A percentile compares a stretch with the other conserved stretches of the same genome.
These are phyloP conservation scores for Hydrochoerus hydrochaeris DNA, from an alignment of 2,113 vertebrate genomes.

Conservation along the genomic window DNA sequence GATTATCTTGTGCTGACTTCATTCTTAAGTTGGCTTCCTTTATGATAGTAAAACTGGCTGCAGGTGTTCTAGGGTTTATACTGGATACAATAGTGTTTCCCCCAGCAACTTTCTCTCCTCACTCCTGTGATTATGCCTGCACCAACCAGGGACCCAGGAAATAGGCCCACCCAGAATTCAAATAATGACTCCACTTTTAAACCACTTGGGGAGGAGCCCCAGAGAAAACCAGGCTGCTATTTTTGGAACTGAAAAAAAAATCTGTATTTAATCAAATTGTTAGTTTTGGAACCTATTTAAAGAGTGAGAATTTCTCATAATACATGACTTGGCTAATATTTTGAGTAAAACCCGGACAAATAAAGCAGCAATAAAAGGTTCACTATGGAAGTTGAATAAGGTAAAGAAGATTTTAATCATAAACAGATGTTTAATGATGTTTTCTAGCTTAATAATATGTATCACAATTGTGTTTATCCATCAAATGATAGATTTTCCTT, in stretches of 20 bases:
- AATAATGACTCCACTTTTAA: not conserved
- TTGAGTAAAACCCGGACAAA: slow-evolving; percentile 26
- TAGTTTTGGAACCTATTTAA: slow-evolving; percentile 40
- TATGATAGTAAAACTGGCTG: not conserved
- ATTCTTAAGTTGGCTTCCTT: not conserved
- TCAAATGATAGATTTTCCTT: not conserved
- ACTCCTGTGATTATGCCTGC: not conserved
- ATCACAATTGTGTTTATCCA: not conserved
- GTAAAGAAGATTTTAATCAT: not conserved
- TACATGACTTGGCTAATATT: slow-evolving; percentile 2
- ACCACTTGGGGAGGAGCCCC: not conserved
- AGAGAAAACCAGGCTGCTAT: not conserved
- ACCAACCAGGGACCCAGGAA: not conserved
- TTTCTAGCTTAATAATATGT: not conserved
- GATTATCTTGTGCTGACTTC: not conserved
- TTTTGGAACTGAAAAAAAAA: not conserved
- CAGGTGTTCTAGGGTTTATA: not conserved
- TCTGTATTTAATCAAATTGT: slow-evolving; percentile 7
- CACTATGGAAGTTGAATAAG: not conserved
- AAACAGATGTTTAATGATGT: not conserved
- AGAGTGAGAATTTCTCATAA: not conserved
- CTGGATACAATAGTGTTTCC: not conserved
- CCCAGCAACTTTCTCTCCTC: not conserved
- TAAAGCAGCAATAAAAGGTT: not conserved
- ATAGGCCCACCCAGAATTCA: not conserved